Conservation (phyloP, 2,888 invertebrate genomes). For the Malthinus seriepunctatus region DNA sequence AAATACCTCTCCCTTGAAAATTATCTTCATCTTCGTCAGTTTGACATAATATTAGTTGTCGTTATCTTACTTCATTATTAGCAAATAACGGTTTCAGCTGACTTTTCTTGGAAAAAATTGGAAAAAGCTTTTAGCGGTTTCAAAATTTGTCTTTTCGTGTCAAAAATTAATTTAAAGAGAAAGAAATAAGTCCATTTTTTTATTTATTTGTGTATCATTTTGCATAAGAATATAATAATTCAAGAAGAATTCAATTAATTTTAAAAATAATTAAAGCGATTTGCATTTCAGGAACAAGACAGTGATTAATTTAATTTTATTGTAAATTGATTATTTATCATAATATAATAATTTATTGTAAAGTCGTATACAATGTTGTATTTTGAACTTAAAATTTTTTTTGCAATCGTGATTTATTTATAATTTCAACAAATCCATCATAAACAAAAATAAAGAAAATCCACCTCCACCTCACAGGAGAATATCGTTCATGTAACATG, state of each 20-base stretch:
- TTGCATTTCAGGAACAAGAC: neutral
- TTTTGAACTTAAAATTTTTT: no score
- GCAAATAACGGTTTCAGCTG: conserved; percentile 41
- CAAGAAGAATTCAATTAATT: no score
- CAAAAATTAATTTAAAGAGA: no score
- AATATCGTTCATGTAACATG: no score
- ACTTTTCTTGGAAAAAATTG: conserved; percentile 39
- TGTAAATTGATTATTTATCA: no score
- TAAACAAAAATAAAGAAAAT: no score
- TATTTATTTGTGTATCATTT: neutral
- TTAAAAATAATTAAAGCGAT: neutral
- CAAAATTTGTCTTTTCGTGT: conserved; percentile 11
- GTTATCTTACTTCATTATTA: conserved; percentile 34
- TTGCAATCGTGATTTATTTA: no score
- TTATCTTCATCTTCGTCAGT: conserved; percentile 26
- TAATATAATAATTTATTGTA: no score
- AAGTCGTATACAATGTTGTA: no score
- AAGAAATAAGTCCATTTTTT: no score
- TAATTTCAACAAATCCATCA: no score
- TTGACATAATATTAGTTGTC: conserved; percentile 23
- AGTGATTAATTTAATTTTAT: conserved; percentile 9
- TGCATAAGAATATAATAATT: neutral
- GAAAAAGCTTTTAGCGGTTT: conserved; percentile 23
- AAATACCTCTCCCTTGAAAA: conserved; percentile 40
- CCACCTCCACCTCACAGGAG: no score